Evolutionary conservation across 1,140 invertebrate genomes (phyloP), one percentile per base, ranked within the genome.

Genomic region (Drosophila seguyi): DNA sequence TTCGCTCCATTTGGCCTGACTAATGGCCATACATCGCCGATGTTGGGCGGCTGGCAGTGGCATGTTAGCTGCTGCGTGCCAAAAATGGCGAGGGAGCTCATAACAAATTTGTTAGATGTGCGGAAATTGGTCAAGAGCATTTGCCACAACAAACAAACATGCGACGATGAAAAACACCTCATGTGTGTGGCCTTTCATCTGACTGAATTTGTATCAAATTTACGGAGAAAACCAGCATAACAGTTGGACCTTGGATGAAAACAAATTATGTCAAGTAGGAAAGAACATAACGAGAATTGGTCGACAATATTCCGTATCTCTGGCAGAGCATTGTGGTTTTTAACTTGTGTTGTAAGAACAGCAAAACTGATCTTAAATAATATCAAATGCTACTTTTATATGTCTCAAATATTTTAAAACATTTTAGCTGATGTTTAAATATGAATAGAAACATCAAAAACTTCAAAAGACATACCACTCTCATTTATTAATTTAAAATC

Each of bases 101-200:
- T 73, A 87, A 79, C 75, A 88, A 83, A 88, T 87, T 69, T 69
- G 73, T 62, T 76, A 65, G 74, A 88, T 83, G 75, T 66, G 62
- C 56, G 75, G 58, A 73, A 69, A 86, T 85, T 86, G 81, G 44
- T 85, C 81, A 84, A 29, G 36, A 74, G 57, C 68, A 74, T 53
- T 74, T 62, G 68, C 44, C 71, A 62, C 69, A 74, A 44, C 66
- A 74, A 62, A 73, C 55, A 71, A 74, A 74, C 67, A 53, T 60
- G 60, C 29, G 36, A 67, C 20, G 38, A 69, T 22, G 41, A 48
- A 20, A 52, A 20, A 22, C 50, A 14, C 45, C 53, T 22, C 44
- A 38, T 59, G 44, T 36, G 52, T 59, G 39, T 25, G 41, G 36
- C 44, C 41, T 27, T 41, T 27, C 62, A 38, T 25, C 18, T 25